A percentile compares a stretch with the other conserved stretches of the same genome.
These are phyloP conservation scores for Morus bassanus DNA, from an alignment of 2,797 vertebrate species.

Conservation along the genomic window DNA sequence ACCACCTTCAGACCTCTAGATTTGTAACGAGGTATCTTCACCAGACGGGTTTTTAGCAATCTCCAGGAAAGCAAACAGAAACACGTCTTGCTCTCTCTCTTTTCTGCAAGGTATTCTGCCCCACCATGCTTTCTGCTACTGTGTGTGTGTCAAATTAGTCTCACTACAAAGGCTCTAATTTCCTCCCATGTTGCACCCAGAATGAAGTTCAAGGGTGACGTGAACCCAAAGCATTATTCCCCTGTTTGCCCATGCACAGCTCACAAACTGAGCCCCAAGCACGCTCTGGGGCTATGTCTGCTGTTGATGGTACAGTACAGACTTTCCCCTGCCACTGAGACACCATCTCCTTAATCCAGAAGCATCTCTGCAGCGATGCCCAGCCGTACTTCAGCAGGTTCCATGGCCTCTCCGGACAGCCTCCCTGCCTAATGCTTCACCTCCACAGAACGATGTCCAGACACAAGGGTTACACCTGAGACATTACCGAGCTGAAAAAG, in stretches of 20 bases:
- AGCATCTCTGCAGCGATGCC: background rate
- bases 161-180: background rate
- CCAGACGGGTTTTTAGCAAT: background rate
- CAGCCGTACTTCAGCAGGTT: background rate
- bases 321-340: background rate
- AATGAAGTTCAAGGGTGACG: background rate
- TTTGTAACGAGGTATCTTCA: background rate
- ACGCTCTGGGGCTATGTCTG: background rate
- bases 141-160: fast-evolving
- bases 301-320: fast-evolving
- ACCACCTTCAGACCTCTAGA: background rate
- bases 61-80: background rate
- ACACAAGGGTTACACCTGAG: background rate
- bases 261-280: background rate
- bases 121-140: background rate
- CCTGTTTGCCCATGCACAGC: background rate
- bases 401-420: background rate
- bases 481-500: background rate
- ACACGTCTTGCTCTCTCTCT: background rate
- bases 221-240: background rate
- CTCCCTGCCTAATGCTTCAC: background rate
- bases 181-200: background rate
- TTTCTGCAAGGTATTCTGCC: background rate
- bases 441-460: background rate
- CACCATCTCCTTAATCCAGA: background rate